Conservation (phyloP, 2,888 invertebrate species). For the Sarcophaga caerulescens region DNA sequence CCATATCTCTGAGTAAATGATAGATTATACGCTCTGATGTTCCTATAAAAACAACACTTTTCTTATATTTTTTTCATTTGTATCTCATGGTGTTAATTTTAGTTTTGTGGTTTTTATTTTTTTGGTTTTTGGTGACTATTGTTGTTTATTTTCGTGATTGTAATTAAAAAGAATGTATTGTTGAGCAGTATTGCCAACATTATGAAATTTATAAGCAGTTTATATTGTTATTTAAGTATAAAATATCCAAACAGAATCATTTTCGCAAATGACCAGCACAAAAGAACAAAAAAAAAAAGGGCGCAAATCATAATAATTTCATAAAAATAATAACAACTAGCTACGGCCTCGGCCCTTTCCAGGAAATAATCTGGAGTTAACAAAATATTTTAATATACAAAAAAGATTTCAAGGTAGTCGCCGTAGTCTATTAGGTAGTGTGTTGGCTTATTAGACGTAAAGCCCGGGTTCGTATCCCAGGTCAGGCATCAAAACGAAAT, state of each 20-base stretch:
- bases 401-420: no score
- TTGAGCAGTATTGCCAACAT: slow-evolving; percentile 44
- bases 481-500: no score
- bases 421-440: no score
- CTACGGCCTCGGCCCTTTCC: background rate
- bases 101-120: no score
- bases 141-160: slow-evolving; percentile 30
- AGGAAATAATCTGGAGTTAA: slow-evolving; percentile 24
- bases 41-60: slow-evolving; percentile 22
- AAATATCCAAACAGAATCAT: slow-evolving; percentile 28
- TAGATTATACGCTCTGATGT: slow-evolving; percentile 53
- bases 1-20: slow-evolving; percentile 11
- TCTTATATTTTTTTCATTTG: background rate
- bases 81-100: background rate
- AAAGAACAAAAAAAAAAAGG: background rate
- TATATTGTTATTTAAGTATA: slow-evolving; percentile 55
- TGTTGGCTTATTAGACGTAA: no score
- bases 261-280: background rate
- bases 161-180: slow-evolving; percentile 47
- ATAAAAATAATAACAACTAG: slow-evolving; percentile 28
- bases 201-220: slow-evolving; percentile 58
- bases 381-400: background rate
- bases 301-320: slow-evolving; percentile 59
- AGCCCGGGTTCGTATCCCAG: no score
- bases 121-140: background rate